These are phyloP conservation scores for Amphiprion clarkii DNA, from an alignment of 2,797 vertebrate genomes.

Conservation along the genomic window DNA sequence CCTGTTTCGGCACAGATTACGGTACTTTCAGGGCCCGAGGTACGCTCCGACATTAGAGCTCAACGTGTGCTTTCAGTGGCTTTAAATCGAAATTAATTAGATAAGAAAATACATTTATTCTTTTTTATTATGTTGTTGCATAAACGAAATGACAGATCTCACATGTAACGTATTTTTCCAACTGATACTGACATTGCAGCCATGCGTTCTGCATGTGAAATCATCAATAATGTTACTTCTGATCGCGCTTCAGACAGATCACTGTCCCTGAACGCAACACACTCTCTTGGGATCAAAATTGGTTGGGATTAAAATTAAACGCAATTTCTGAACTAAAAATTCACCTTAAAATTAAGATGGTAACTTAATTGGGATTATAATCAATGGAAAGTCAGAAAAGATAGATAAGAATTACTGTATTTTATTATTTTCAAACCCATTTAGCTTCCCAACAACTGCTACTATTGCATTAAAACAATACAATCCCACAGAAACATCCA, in stretches of 20 bases:
- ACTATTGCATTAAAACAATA: background rate
- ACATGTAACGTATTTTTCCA: background rate
- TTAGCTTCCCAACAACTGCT: background rate
- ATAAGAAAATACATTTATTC: background rate
- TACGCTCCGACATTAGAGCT: background rate
- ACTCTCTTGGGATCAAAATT: too few species aligned
- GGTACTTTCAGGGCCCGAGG: slow-evolving; percentile 18
- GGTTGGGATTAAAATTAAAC: background rate
- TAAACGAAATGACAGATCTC: background rate
- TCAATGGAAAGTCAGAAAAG: background rate
- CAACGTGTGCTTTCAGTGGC: background rate
- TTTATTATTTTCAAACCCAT: background rate
- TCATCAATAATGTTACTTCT: background rate
- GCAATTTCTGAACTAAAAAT: too few species aligned
- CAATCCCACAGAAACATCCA: too few species aligned
- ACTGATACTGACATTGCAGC: background rate
- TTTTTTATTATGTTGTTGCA: background rate
- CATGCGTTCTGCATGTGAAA: background rate
- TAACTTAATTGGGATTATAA: background rate
- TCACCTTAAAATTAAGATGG: background rate
- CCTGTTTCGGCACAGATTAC: slow-evolving; percentile 29
- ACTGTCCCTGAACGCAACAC: background rate
- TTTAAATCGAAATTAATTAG: background rate
- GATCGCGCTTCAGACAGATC: background rate
- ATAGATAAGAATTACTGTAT: background rate